Evolutionary conservation across 2,797 vertebrate genomes (phyloP), one percentile per base, ranked within the genome.

Genomic region (Acomys russatus): DNA sequence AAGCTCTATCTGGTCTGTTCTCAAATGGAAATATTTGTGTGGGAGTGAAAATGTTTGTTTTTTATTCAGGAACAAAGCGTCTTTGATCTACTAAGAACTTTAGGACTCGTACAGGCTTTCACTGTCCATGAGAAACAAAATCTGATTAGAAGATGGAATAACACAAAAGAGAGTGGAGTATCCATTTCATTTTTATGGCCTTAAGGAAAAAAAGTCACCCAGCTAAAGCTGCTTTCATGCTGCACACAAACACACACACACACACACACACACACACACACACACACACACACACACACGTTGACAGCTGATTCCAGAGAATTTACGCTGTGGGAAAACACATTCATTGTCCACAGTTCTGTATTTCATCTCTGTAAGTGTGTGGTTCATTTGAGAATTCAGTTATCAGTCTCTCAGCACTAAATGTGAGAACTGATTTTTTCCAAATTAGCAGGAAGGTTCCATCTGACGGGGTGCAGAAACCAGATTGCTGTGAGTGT

Each of bases 341-440:
- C 23, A 97, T 92, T 95, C 96, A 97, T 97, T 98, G 98, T 98
- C 98, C 96, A 18, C 71, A 95, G 96, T n/a, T 97, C 95, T 98
- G 96, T 96, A 89, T 95, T 98, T 97, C 91, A 91, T 96, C 3
- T 88, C 95, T 96, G 96, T 94, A 98, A 98, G 96, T 84, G 97
- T 97, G 97, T 85, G 95, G 76, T 96, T 98, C 97, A 79, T 79
- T 96, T 97, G 97, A 97, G 96, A 97, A 97, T 98, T 97, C 0
- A 0, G 96, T 98, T 98, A 97, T 97, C 98, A 96, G 98, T 97
- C 97, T 98, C 98, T 98, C 97, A 98, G 97, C 97, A 63, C 96
- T 97, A 94, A 98, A 98, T 71, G 97, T 98, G 98, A 98, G 98
- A 98, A 98, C 90, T 87, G 95, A 84, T 97, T 98, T 98, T 98